phyloP scores from a whole-genome alignment of 2,797 vertebrate genomes.

The Lepilemur septentrionalis region DNA sequence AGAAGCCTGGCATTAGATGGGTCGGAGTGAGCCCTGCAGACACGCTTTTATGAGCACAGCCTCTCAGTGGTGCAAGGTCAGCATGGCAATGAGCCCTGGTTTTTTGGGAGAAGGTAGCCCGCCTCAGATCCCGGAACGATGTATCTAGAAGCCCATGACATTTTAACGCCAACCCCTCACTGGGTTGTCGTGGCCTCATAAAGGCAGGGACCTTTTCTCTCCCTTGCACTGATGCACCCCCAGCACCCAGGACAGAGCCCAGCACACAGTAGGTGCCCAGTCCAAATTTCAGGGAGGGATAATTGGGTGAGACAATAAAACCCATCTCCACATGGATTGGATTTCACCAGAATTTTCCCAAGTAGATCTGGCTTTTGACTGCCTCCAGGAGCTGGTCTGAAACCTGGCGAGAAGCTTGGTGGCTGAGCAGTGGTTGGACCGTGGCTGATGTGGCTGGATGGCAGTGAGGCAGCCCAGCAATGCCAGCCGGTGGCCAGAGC shows the following conservation, averaged over 20 bases:
- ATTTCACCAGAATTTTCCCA: not conserved
- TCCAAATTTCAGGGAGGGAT: not conserved
- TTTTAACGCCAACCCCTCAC: not conserved
- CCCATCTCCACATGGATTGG: fast-evolving
- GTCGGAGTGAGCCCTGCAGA: not conserved
- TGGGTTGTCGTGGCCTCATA: fast-evolving
- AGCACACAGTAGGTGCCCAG: not conserved
- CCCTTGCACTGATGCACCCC: fast-evolving
- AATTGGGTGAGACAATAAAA: not conserved
- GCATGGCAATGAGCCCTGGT: not conserved
- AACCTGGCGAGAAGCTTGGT: fast-evolving
- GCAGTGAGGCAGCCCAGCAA: not conserved
- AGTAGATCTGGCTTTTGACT: not conserved
- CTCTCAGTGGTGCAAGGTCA: not conserved
- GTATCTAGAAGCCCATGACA: not conserved
- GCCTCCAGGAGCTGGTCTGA: not conserved
- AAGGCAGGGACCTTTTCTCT: not conserved
- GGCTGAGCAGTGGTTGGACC: not conserved
- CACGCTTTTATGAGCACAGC: too few species aligned
- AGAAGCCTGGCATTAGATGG: not conserved
- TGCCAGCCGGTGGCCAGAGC: fast-evolving
- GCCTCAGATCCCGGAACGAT: not conserved
- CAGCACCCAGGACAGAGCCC: not conserved
- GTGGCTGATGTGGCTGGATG: not conserved
- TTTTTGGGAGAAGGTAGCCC: fast-evolving